These are phyloP conservation scores for Drosophila persimilis DNA, from an alignment of 1,140 invertebrate genomes.

Conservation along the genomic window DNA sequence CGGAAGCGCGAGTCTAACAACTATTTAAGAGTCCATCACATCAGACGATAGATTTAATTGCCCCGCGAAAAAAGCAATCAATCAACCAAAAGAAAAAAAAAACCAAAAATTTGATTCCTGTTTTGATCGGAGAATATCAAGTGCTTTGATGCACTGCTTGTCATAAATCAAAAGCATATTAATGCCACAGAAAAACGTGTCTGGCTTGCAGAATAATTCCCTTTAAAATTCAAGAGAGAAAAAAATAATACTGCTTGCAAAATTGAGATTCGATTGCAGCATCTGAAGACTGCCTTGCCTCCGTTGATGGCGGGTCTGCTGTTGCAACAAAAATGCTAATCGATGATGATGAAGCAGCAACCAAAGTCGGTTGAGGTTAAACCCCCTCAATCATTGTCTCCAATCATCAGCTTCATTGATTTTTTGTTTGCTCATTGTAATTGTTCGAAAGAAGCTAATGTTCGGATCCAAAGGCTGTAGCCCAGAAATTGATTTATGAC, in stretches of 20 bases:
- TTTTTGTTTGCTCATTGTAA: constrained; percentile 48
- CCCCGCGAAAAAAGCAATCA: constrained; percentile 39
- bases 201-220: too few species aligned
- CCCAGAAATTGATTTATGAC: constrained; percentile 47
- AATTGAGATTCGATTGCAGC: constrained; percentile 16
- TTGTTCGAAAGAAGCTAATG: constrained; percentile 49
- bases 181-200: too few species aligned
- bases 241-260: too few species aligned
- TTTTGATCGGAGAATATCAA: constrained; percentile 48
- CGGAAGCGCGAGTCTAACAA: constrained; percentile 42
- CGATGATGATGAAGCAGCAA: constrained; percentile 34
- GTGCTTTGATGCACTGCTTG: not conserved
- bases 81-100: constrained; percentile 25
- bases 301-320: not conserved
- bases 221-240: too few species aligned
- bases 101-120: constrained; percentile 35
- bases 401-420: constrained; percentile 52
- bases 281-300: constrained; percentile 5
- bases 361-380: constrained; percentile 54
- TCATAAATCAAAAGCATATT: constrained; percentile 34
- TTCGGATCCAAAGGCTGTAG: constrained; percentile 11
- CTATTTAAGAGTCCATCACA: constrained; percentile 42
- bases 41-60: constrained; percentile 27
- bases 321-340: constrained; percentile 37
- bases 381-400: constrained; percentile 47